These are phyloP conservation scores for Spheniscus mendiculus DNA, from an alignment of 2,113 vertebrate genomes.

Conservation along the genomic window DNA sequence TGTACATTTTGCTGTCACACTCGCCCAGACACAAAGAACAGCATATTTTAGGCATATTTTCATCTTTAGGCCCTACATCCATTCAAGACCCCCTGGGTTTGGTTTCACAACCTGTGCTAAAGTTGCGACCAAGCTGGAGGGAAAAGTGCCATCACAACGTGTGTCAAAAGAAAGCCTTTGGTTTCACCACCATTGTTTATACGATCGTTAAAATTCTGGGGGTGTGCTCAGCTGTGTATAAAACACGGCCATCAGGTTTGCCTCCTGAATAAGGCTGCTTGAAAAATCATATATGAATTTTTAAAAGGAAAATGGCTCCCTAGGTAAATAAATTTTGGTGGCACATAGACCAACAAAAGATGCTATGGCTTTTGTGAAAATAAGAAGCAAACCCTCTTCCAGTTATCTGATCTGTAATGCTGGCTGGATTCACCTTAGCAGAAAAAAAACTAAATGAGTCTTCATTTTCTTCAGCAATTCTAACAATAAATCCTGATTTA, in stretches of 20 bases:
- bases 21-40: neutral
- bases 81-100: neutral
- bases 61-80: neutral
- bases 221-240: neutral
- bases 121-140: neutral
- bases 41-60: neutral
- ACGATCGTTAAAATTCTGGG: neutral
- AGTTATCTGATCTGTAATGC: neutral
- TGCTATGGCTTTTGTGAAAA: neutral
- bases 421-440: neutral
- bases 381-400: neutral
- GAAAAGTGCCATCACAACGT: fast-evolving
- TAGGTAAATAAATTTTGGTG: neutral
- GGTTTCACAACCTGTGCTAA: neutral
- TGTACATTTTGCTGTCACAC: neutral
- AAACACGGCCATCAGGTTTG: neutral
- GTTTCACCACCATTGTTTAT: neutral
- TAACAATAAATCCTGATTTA: neutral
- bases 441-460: neutral
- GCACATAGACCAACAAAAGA: neutral
- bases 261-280: neutral
- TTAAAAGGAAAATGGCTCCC: neutral
- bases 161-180: neutral
- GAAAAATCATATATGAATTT: neutral
- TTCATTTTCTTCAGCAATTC: neutral